A percentile compares a stretch with the other conserved stretches of the same genome.
phyloP scores from a whole-genome alignment of 1,140 invertebrate species.

The Rhagoletis zephyria region DNA sequence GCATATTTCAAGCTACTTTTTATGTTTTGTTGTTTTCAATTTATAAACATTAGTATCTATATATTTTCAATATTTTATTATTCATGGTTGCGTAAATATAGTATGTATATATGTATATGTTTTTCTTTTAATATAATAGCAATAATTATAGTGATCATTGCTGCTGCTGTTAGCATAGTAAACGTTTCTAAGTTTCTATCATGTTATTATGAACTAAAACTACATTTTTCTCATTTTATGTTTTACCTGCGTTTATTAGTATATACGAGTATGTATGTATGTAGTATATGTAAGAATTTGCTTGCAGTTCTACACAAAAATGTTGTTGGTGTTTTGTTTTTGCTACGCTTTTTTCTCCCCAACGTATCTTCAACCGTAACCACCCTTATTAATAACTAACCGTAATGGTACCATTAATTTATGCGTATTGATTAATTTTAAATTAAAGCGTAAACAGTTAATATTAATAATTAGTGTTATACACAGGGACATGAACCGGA shows the following conservation, averaged over 20 bases:
- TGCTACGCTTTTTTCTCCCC: neutral
- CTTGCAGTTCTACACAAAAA: conserved; percentile 10
- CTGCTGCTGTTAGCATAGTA: conserved; percentile 16
- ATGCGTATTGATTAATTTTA: conserved; percentile 43
- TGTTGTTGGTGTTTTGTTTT: conserved; percentile 22
- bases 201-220: conserved; percentile 27
- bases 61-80: neutral
- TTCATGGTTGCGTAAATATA: neutral
- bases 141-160: conserved; percentile 13
- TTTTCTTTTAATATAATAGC: neutral
- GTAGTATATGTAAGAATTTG: conserved; percentile 15
- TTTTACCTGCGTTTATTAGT: conserved; percentile 12
- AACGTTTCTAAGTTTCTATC: conserved; percentile 13
- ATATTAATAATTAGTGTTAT: conserved; percentile 21
- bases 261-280: neutral
- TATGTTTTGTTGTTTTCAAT: neutral
- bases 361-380: neutral
- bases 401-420: neutral
- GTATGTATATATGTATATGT: neutral
- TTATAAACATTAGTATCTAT: conserved; percentile 27
- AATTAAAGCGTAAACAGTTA: conserved; percentile 49
- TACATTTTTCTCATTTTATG: neutral
- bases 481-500: no score
- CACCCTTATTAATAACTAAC: conserved; percentile 3
- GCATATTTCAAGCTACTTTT: neutral